Evolutionary conservation across 1,140 invertebrate species (phyloP), one percentile per base, ranked within the genome.

Genomic region (Drosophila parvula): DNA sequence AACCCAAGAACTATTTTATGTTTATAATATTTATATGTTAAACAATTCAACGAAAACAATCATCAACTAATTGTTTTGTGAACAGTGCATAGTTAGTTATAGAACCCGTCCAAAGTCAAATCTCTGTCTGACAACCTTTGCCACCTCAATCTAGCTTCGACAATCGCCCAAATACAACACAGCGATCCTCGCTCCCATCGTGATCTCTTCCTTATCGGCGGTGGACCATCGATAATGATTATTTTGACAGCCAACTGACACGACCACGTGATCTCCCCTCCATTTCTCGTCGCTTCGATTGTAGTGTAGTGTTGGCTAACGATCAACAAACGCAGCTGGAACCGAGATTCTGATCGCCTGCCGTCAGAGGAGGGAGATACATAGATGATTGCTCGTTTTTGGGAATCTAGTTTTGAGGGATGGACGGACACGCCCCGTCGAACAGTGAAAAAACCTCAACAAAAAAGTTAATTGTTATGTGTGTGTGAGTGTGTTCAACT

Each of bases 401-500:
- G 51, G 67, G 34, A 71, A 41, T 73, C 69, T 73, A 73, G 69
- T 71, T 71, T 67, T 59, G n/a, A 73, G 69, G 69, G 69, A 73
- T 71, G 69, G 69, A 30, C 53, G 56, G 56, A 60, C 68, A 74
- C 70, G 70, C 70, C 68, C 70, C 60, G 40, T 10, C 43, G 56
- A 65, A 64, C 51, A 44, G 40, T 41, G 3, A 50, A 18, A 57
- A 79, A 81, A 89, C 73, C 74, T 77, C 74, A 77, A 77, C 53
- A 68, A 89, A 88, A 78, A 86, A 86, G 83, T 89, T 88, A 86
- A 86, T 86, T 86, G 84, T 89, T 73, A 27, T 55, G 41, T 65
- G 76, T n/a, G n/a, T n/a, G n/a, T n/a, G n/a, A n/a, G n/a, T n/a
- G n/a, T n/a, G n/a, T n/a, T n/a, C n/a, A 59, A 55, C 56, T 71